These are phyloP conservation scores for Dexiosoma caninum DNA, from an alignment of 2,888 invertebrate genomes.

Conservation along the genomic window DNA sequence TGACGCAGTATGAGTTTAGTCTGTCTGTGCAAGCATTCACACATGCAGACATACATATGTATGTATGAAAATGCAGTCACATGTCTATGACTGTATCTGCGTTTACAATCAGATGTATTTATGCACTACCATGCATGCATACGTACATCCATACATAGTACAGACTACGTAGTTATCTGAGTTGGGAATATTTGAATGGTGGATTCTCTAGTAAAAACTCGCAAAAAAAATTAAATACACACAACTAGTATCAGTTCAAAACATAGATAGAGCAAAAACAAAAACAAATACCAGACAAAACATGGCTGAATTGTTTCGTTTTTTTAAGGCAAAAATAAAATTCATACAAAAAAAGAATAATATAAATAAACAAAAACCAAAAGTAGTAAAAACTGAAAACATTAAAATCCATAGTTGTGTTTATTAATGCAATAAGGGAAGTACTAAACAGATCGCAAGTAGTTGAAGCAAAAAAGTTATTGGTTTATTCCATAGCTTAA, in stretches of 20 bases:
- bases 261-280: not conserved
- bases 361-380: not conserved
- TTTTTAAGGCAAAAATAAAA: constrained; percentile 25
- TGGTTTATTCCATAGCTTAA: not conserved
- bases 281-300: constrained; percentile 49
- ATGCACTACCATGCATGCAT: too few species aligned
- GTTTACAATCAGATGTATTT: not conserved
- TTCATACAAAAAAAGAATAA: constrained; percentile 9
- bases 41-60: not conserved
- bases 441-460: not conserved
- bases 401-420: constrained; percentile 21
- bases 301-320: constrained; percentile 41
- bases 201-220: constrained; percentile 24
- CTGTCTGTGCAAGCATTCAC: not conserved
- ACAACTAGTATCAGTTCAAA: constrained; percentile 33
- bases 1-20: constrained; percentile 35
- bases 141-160: not conserved
- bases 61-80: not conserved
- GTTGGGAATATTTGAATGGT: constrained; percentile 27
- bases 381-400: constrained; percentile 21
- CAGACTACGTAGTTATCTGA: constrained; percentile 9
- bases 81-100: constrained; percentile 4
- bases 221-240: constrained; percentile 34
- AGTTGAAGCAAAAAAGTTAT: not conserved
- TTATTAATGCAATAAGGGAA: constrained; percentile 25